phyloP scores from a whole-genome alignment of 2,113 vertebrate species.

The Psephotus haematonotus region DNA sequence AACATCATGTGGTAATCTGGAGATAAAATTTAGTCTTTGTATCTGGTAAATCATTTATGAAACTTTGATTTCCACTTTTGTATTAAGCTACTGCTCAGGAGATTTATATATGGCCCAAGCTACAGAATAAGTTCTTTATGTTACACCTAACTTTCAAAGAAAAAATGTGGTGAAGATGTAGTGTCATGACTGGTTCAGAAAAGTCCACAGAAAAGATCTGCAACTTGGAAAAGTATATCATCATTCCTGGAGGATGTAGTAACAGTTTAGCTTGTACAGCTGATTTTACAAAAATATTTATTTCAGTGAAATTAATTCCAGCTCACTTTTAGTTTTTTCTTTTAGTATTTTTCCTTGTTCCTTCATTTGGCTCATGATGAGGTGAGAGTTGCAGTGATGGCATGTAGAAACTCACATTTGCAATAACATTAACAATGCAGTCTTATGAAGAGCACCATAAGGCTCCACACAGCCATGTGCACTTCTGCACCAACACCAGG shows the following conservation, averaged over 20 bases:
- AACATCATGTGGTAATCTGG: not conserved
- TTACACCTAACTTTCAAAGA: not conserved
- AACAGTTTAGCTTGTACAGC: conserved; percentile 6
- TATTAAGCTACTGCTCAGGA: not conserved
- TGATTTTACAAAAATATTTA: conserved; percentile 42
- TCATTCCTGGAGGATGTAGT: conserved; percentile 34
- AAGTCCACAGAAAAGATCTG: not conserved
- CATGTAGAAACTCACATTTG: not conserved
- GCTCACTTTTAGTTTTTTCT: not conserved
- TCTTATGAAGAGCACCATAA: not conserved
- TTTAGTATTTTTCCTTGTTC: not conserved
- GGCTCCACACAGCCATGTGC: not conserved
- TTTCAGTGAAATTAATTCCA: conserved; percentile 49
- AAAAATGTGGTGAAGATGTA: not conserved
- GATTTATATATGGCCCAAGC: not conserved
- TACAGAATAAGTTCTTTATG: not conserved
- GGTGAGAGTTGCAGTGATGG: not conserved
- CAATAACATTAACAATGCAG: not conserved
- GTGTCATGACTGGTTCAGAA: not conserved
- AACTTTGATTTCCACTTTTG: not conserved
- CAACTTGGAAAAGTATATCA: not conserved
- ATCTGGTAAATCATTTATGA: not conserved
- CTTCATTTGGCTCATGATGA: not conserved
- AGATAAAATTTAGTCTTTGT: not conserved
- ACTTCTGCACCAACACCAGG: not conserved